Conservation (phyloP, 2,888 invertebrate species). For the Lochmaea crataegi region DNA sequence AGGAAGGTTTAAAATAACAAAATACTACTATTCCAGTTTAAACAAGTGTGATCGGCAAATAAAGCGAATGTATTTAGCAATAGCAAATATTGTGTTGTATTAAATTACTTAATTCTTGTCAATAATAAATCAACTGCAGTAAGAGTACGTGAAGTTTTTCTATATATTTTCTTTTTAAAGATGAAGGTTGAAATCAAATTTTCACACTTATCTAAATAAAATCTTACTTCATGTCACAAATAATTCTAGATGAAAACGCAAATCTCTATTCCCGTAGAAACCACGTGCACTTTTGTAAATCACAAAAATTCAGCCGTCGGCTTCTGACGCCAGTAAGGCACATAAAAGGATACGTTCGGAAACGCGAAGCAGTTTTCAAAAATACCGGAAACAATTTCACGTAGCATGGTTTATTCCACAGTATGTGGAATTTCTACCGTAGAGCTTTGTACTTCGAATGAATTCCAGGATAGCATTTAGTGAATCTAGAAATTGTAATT, state of each 20-base stretch:
- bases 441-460: neutral
- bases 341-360: conserved; percentile 27
- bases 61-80: too few species aligned
- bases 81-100: too few species aligned
- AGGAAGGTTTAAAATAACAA: too few species aligned
- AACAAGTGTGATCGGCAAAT: too few species aligned
- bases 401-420: conserved; percentile 16
- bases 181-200: neutral
- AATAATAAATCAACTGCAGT: too few species aligned
- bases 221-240: conserved; percentile 7
- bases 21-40: too few species aligned
- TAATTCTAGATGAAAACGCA: neutral
- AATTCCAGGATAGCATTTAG: neutral
- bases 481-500: neutral
- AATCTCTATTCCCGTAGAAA: conserved; percentile 5
- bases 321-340: conserved; percentile 5
- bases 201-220: neutral
- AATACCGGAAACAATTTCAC: conserved; percentile 28
- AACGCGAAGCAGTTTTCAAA: conserved; percentile 24
- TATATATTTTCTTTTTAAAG: too few species aligned
- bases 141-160: too few species aligned
- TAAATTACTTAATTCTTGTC: too few species aligned
- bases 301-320: conserved; percentile 9
- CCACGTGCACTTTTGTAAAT: conserved; percentile 12
- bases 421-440: neutral